Base-by-base conservation (phyloP, 2,888 invertebrate genomes). In the Leucophora obtusa region DNA sequence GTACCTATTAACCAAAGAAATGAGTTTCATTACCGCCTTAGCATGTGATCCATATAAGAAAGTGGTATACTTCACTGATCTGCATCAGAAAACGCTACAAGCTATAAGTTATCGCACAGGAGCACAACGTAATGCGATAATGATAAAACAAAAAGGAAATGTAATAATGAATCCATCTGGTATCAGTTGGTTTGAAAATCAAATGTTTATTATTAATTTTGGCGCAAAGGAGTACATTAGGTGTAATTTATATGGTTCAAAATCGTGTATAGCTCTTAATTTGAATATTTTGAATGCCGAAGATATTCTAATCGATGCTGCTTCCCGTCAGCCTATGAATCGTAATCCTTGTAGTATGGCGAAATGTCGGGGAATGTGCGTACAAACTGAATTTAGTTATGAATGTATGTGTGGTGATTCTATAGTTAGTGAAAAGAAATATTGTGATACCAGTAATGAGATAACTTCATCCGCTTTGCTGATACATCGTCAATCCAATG, bases 41-140 rank as follows among this genome's bases (percentile, higher is more conserved):
- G 92, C 84, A 83, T 90, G 77, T 62, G 93, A 94, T 88, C 86
- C 91, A 0, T 92, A 92, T 84, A 91, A 92, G 85, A 91, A 92
- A 83, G 88, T 92, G 21, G 88, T 98, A 6, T 98, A 96, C 87
- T 96, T 95, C 91, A 93, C 94, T 0, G 96, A 97, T 88, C 92
- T 92, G 72, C 91, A 92, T 82, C 86, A 90, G 2, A 91, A 92
- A 58, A 89, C 90, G 0, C 91, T 94, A 28, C 92, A 92, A 83
- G 87, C 90, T 33, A 84, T 92, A 18, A 87, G 88, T 83, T 93
- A 93, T 73, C 78, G 82, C 6, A 89, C 91, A 51, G 92, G 92
- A 38, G 85, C 85, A 3, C 84, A 87, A 86, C 63, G 71, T 17
- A 58, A 38, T 3, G 91, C 92, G 21, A 90, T 87, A 82, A 88